Percentiles rank a stretch among this genome's conserved stretches.
These are phyloP conservation scores for Lordiphosa clarofinis DNA, from an alignment of 1,140 invertebrate genomes.

Conservation along the genomic window DNA sequence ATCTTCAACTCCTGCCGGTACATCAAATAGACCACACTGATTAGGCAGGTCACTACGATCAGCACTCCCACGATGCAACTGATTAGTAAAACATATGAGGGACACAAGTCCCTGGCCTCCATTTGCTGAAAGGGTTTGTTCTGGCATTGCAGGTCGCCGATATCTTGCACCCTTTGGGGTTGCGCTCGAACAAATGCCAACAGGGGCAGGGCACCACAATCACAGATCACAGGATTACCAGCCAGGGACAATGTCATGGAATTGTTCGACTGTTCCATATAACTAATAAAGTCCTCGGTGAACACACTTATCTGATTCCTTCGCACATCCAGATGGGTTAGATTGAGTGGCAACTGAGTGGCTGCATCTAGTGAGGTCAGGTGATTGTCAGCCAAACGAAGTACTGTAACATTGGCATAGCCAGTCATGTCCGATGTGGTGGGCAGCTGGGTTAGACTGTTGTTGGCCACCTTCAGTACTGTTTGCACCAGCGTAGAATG, in stretches of 20 bases:
- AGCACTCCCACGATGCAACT: conserved; percentile 79
- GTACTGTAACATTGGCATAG: conserved; percentile 79
- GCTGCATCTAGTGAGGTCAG: conserved; percentile 75
- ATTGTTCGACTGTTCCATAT: conserved; percentile 58
- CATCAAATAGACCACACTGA: conserved; percentile 83
- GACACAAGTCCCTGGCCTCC: conserved; percentile 81
- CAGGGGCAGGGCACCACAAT: conserved; percentile 82
- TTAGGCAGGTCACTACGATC: conserved; percentile 79
- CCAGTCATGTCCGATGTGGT: conserved; percentile 50
- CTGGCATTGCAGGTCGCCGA: conserved; percentile 79
- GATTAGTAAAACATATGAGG: conserved; percentile 67
- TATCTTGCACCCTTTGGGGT: conserved; percentile 69
- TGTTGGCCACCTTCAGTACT: conserved; percentile 81
- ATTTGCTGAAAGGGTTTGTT: conserved; percentile 70
- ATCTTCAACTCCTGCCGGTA: conserved; percentile 85
- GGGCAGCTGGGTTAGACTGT: conserved; percentile 80
- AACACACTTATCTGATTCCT: conserved; percentile 81
- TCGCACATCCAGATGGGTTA: conserved; percentile 80
- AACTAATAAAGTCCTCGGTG: conserved; percentile 64
- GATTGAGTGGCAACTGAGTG: conserved; percentile 55
- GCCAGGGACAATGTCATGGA: conserved; percentile 80
- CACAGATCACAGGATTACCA: conserved; percentile 84
- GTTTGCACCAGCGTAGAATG: conserved; percentile 50
- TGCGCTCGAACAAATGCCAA: conserved; percentile 82
- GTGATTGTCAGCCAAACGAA: conserved; percentile 81